These are phyloP conservation scores for Cristatella mucedo DNA, from an alignment of 2,888 invertebrate species.

Conservation along the genomic window DNA sequence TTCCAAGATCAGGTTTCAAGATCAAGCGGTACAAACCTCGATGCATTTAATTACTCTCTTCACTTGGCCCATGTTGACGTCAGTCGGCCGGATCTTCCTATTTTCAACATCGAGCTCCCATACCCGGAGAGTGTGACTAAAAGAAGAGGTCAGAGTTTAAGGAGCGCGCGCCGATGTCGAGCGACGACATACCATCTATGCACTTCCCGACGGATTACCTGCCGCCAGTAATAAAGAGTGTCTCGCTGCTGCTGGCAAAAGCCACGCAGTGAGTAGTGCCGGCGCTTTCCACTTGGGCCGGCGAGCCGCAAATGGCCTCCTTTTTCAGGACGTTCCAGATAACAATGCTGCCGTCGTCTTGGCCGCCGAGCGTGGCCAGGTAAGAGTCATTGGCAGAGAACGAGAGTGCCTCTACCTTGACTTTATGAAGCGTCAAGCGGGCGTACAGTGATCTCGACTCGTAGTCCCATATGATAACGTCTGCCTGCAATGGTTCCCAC, in stretches of 20 bases:
- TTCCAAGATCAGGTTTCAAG: too few species aligned
- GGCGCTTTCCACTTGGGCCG: constrained; percentile 51
- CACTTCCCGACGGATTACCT: constrained; percentile 35
- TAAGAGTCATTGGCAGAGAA: constrained; percentile 66
- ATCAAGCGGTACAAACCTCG: constrained; percentile 38
- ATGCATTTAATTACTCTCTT: constrained; percentile 60
- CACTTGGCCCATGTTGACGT: constrained; percentile 61
- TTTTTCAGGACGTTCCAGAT: constrained; percentile 59
- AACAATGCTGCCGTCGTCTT: constrained; percentile 69
- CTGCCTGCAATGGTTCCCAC: constrained; percentile 41
- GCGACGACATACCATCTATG: too few species aligned
- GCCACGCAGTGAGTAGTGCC: constrained; percentile 52
- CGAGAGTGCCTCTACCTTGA: constrained; percentile 65
- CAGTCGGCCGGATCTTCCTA: constrained; percentile 52
- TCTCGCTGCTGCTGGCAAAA: constrained; percentile 29
- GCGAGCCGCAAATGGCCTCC: constrained; percentile 47
- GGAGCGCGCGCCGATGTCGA: too few species aligned
- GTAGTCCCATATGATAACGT: constrained; percentile 74
- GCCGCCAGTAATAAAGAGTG: constrained; percentile 38
- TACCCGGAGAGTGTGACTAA: constrained; percentile 35
- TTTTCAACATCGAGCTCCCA: constrained; percentile 44
- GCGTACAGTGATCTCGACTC: constrained; percentile 47
- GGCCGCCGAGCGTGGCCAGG: constrained; percentile 68
- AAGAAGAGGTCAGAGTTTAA: constrained; percentile 12
- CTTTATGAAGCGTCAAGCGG: constrained; percentile 69